These are phyloP conservation scores for Copsychus sechellarum DNA, from an alignment of 2,113 vertebrate species.

Conservation along the genomic window DNA sequence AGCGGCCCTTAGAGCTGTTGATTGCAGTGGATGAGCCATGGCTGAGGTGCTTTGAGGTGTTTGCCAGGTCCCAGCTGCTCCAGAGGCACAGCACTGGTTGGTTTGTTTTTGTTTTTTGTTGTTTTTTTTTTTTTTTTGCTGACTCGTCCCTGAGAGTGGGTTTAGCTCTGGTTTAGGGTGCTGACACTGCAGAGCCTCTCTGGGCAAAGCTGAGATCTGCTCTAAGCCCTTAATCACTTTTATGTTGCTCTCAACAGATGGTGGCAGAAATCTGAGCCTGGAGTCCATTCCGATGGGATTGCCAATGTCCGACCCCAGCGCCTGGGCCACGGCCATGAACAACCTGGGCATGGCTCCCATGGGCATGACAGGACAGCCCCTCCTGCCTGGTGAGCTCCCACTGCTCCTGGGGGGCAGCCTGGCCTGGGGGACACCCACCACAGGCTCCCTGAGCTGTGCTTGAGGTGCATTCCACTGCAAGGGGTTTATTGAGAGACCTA, in stretches of 20 bases:
- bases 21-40: background rate
- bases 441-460: fast-evolving
- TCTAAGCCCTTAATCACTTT: background rate
- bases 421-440: background rate
- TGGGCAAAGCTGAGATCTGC: background rate
- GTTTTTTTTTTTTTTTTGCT: background rate
- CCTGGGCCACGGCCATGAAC: conserved; percentile 97
- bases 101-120: too few relatives aligned
- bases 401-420: background rate
- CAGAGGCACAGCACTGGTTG: background rate
- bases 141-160: background rate
- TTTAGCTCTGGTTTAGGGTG: background rate
- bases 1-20: background rate
- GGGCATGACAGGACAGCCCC: conserved; percentile 87
- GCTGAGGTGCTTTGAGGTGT: background rate
- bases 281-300: conserved; percentile 88
- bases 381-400: conserved; percentile 84
- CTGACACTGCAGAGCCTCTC: background rate
- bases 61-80: background rate
- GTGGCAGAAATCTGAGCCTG: conserved; percentile 83
- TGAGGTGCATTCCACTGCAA: background rate
- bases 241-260: conserved; percentile 75
- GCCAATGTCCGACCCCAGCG: conserved; percentile 89
- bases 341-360: conserved; percentile 94
- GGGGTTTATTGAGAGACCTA: background rate